Evolutionary conservation across 2,888 invertebrate genomes (phyloP), one percentile per base, ranked within the genome.

Genomic region (Mimumesa dahlbomi): DNA sequence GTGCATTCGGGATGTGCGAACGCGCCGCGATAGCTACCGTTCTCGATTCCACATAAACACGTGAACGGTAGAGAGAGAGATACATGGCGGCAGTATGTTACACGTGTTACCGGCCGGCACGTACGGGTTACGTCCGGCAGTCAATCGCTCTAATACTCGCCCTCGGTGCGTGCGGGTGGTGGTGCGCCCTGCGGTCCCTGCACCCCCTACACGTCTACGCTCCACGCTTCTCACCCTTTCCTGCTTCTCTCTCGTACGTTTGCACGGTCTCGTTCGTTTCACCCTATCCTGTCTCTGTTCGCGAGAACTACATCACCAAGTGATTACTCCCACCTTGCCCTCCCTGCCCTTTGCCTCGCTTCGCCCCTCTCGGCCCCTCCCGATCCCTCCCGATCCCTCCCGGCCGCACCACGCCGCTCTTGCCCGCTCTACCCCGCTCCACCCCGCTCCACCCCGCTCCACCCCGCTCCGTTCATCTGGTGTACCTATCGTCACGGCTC

Each of bases 81-180:
- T 88, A 88, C 88, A 88, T 87, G 85, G 85, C 75, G 83, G 88
- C 85, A 87, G 85, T 89, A 88, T 85, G 89, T 89, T 89, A 88
- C 89, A 88, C 87, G 86, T 87, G 88, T 88, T 89, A 86, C 88
- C 87, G 84, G 84, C 84, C 84, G 82, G 87, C 87, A 88, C 88
- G 87, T 88, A 87, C 86, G 84, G 84, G 85, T 85, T 87, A 85
- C 88, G 87, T 89, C 88, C 89, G 88, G 87, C 86, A 88, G 88
- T 88, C 89, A 88, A 89, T 89, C 88, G 88, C 88, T 88, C 88
- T 88, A 86, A 88, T 88, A 88, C 88, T 88, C 87, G 85, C 84
- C 77, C 83, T 79, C 77, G 76, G 79, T 82, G 81, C 79, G 77
- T 70, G 53, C 75, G 65, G 50, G 62, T 54, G 65, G 49, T 66